Conservation (phyloP, 2,888 invertebrate species). For the Drosophila paramelanica region DNA sequence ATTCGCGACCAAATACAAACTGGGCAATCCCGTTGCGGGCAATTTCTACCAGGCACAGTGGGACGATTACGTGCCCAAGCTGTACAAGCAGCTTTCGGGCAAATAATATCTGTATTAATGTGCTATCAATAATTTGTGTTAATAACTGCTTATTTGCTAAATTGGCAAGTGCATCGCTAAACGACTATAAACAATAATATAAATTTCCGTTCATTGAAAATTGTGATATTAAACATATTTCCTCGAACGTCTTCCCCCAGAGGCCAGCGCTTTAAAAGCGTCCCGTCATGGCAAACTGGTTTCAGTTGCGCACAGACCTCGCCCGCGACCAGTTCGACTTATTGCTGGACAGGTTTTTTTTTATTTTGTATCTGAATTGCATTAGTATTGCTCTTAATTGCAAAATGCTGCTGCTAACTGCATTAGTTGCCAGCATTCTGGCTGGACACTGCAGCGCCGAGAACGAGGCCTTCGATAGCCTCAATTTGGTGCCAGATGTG, state of each 20-base stretch:
- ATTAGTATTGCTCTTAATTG: conserved; percentile 4
- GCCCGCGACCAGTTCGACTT: conserved; percentile 11
- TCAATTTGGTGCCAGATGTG: conserved; percentile 75
- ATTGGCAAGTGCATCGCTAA: not conserved
- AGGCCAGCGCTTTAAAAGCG: conserved; percentile 33
- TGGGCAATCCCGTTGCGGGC: conserved; percentile 87
- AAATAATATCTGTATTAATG: conserved; percentile 39
- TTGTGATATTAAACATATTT: conserved; percentile 26
- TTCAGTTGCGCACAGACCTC: conserved; percentile 54
- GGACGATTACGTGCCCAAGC: conserved; percentile 85
- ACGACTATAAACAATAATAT: not conserved
- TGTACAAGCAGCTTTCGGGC: conserved; percentile 87
- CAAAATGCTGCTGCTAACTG: conserved; percentile 36
- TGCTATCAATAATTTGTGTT: not conserved
- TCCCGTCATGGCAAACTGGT: conserved; percentile 55
- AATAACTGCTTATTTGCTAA: not conserved
- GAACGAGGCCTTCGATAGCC: conserved; percentile 87
- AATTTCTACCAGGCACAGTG: conserved; percentile 83
- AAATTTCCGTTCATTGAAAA: conserved; percentile 9
- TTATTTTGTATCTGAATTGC: not conserved
- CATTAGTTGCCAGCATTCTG: conserved; percentile 37
- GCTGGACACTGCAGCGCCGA: conserved; percentile 41
- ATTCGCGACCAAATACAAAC: conserved; percentile 91
- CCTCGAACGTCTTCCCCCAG: conserved; percentile 21
- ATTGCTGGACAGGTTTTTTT: not conserved